These are phyloP conservation scores for Leucoptera coffeella DNA, from an alignment of 2,888 invertebrate genomes.

Conservation along the genomic window DNA sequence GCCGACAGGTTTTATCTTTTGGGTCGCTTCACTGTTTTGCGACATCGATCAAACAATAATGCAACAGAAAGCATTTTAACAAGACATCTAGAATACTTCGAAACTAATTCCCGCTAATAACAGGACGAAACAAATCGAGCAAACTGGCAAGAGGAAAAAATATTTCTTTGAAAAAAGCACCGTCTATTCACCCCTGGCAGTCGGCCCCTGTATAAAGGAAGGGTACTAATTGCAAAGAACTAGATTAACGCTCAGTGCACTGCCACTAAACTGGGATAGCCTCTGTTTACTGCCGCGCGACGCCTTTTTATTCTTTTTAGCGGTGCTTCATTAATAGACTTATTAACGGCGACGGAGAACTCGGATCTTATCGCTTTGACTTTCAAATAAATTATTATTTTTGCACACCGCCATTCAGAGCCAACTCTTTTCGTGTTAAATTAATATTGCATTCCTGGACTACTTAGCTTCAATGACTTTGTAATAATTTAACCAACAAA, in stretches of 20 bases:
- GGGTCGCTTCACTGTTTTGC: no score
- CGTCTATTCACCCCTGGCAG: slow-evolving; percentile 22
- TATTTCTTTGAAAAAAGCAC: no score
- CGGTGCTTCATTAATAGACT: slow-evolving; percentile 36
- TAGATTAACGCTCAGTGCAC: slow-evolving; percentile 39
- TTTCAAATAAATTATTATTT: no score
- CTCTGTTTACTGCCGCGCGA: slow-evolving; percentile 26
- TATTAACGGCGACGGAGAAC: slow-evolving; percentile 30
- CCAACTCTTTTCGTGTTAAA: no score
- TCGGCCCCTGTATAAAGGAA: slow-evolving; percentile 15
- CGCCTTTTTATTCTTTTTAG: slow-evolving; percentile 28
- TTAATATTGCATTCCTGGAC: no score
- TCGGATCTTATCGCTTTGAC: no score
- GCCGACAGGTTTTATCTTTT: no score
- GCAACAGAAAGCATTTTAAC: no score
- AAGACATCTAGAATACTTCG: slow-evolving; percentile 14
- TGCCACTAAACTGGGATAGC: slow-evolving; percentile 31
- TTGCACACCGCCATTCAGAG: no score
- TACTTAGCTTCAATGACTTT: no score
- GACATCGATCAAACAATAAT: no score
- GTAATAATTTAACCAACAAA: no score
- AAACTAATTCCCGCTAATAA: slow-evolving; percentile 11
- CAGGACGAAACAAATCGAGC: slow-evolving; percentile 18
- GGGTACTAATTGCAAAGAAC: slow-evolving; percentile 44
- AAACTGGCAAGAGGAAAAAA: slow-evolving; percentile 21